phyloP scores from a whole-genome alignment of 2,113 vertebrate species.

The Melanerpes aurifrons region DNA sequence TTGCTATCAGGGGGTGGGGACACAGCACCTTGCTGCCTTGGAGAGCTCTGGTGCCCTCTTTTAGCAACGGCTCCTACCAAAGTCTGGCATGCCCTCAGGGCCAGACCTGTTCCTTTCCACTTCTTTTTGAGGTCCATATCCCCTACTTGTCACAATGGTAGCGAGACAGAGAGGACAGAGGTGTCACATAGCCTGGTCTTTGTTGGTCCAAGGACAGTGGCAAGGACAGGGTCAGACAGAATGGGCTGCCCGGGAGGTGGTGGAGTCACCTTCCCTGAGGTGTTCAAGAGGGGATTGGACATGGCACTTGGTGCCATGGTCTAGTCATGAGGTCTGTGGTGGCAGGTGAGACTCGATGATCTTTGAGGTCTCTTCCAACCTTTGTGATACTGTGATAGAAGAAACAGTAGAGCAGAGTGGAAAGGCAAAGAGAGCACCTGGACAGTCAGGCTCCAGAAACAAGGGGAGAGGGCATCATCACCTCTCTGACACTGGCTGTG shows the following conservation, averaged over 20 bases:
- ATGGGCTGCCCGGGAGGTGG: too few relatives aligned
- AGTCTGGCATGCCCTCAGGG: background rate
- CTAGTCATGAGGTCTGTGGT: too few relatives aligned
- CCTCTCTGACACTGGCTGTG: rapidly evolving
- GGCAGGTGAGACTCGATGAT: too few relatives aligned
- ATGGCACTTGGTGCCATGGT: too few relatives aligned
- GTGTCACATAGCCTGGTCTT: background rate
- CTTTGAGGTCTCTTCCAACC: too few relatives aligned
- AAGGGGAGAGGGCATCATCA: background rate
- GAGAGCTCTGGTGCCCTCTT: background rate
- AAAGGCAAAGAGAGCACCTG: background rate
- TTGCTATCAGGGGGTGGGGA: background rate
- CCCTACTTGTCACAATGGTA: background rate
- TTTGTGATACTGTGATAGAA: background rate
- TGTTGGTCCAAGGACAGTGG: background rate
- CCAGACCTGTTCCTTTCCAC: background rate
- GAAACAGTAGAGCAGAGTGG: background rate
- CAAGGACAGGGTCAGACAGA: background rate
- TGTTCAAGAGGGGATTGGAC: too few relatives aligned
- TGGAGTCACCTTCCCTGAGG: too few relatives aligned
- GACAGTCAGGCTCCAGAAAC: background rate
- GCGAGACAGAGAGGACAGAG: background rate
- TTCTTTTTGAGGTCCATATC: background rate
- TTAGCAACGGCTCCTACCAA: background rate
- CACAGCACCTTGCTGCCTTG: rapidly evolving